Conservation (phyloP, 2,797 vertebrate genomes). For the Dromococcyx pavoninus region DNA sequence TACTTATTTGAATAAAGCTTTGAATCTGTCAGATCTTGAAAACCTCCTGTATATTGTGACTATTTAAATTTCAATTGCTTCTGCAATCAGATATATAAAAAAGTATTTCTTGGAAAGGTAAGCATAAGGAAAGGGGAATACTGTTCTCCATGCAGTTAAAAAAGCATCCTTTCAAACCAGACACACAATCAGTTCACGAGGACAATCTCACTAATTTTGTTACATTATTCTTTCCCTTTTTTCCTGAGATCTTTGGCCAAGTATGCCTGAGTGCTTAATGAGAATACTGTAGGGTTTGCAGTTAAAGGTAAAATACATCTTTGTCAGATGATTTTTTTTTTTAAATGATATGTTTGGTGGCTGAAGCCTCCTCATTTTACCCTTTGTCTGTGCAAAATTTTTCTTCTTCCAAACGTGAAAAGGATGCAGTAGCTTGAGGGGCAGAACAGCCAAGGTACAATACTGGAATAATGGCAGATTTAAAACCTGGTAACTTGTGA, state of each 20-base stretch:
- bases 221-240: neutral
- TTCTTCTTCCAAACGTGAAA: neutral
- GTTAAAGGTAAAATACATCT: neutral
- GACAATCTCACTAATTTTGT: neutral
- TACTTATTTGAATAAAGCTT: neutral
- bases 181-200: neutral
- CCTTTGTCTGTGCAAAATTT: neutral
- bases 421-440: neutral
- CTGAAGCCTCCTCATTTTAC: neutral
- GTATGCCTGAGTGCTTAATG: neutral
- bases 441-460: neutral
- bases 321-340: neutral
- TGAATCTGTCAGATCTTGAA: neutral
- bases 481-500: neutral
- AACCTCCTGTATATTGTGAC: neutral
- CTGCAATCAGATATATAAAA: neutral
- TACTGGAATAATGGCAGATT: neutral
- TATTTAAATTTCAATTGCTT: neutral
- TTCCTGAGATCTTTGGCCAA: neutral
- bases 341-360: neutral
- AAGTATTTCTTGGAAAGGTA: neutral
- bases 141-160: neutral
- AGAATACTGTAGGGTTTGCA: neutral
- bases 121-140: neutral
- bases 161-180: neutral